Evolutionary conservation across 2,113 vertebrate genomes (phyloP).

Genomic region (Etia nguti): DNA sequence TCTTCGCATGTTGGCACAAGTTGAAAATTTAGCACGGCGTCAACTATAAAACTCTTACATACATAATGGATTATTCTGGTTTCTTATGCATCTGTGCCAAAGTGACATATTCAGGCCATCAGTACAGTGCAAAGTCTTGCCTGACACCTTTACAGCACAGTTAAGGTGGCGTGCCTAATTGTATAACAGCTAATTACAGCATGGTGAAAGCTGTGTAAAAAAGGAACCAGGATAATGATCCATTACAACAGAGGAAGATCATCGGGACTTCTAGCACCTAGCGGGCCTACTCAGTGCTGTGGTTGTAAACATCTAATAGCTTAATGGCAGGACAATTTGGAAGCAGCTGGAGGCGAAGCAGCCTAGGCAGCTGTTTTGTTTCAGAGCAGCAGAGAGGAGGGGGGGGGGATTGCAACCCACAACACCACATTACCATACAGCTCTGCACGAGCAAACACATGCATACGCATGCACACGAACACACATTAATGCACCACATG

Average conservation of each 20-base stretch:
- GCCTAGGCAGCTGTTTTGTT: constrained; percentile 68
- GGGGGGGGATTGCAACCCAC: constrained; percentile 2
- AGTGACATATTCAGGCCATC: neutral
- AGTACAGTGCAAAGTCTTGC: neutral
- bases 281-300: constrained; percentile 41
- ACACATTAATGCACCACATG: neutral
- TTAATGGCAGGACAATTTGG: constrained; percentile 74
- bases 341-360: constrained; percentile 71
- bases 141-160: neutral
- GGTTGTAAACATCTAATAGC: constrained; percentile 73
- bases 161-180: constrained; percentile 21
- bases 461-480: neutral
- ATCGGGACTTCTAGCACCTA: constrained; percentile 48
- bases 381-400: constrained; percentile 24
- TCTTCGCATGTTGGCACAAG: neutral
- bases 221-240: constrained; percentile 41
- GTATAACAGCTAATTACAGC: constrained; percentile 30
- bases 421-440: constrained; percentile 8
- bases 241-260: constrained; percentile 46
- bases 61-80: neutral
- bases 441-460: neutral
- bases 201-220: constrained; percentile 15
- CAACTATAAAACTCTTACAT: neutral
- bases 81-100: neutral
- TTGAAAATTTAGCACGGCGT: neutral